Conservation (phyloP, 2,113 vertebrate genomes). For the Megalops atlanticus region DNA sequence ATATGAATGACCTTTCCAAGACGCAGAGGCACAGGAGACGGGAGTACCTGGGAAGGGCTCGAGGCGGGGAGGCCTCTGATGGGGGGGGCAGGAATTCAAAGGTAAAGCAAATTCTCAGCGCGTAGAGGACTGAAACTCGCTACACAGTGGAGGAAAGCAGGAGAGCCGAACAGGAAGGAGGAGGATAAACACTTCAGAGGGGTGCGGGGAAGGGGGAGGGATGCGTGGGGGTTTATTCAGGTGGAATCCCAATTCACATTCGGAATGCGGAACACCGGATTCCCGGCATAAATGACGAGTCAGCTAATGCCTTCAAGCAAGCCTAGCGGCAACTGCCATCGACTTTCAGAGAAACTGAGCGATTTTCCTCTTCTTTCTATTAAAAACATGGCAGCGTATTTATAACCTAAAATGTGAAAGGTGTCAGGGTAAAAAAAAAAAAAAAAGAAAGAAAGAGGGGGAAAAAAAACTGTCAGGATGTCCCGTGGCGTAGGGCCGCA, state of each 20-base stretch:
- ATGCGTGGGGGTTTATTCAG: not conserved
- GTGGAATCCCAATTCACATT: not conserved
- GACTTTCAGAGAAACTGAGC: conserved; percentile 14
- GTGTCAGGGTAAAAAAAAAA: too few relatives aligned
- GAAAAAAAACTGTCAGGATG: not conserved
- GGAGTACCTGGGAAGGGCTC: not conserved
- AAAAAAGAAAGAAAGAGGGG: too few relatives aligned
- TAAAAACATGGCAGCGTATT: not conserved
- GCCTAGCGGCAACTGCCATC: conserved; percentile 5
- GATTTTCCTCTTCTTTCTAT: not conserved
- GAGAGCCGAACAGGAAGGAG: conserved; percentile 30
- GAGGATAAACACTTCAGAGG: not conserved
- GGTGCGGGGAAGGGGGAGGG: not conserved
- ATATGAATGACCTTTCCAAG: not conserved
- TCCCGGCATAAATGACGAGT: conserved; percentile 44
- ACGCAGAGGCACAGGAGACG: not conserved
- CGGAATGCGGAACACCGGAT: conserved; percentile 40
- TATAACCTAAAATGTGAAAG: not conserved
- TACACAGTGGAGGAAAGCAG: conserved; percentile 32
- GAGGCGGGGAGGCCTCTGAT: not conserved
- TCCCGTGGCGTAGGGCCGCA: not conserved
- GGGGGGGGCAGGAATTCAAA: not conserved
- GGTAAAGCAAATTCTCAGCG: too few relatives aligned
- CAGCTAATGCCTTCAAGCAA: conserved; percentile 39
- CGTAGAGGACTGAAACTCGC: not conserved